These are phyloP conservation scores for Eupithecia subfuscata DNA, from an alignment of 2,888 invertebrate genomes.

Conservation along the genomic window DNA sequence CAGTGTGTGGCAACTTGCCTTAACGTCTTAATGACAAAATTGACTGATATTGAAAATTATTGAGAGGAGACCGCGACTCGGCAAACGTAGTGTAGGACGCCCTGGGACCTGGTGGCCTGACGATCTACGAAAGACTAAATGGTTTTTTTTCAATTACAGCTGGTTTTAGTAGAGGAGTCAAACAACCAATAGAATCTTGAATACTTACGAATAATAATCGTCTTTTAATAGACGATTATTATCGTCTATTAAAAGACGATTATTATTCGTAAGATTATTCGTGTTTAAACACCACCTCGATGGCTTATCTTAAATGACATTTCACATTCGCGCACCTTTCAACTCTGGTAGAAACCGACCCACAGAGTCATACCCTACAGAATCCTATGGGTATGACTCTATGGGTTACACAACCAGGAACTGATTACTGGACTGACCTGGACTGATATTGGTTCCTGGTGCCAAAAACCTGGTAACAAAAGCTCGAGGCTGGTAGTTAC, in stretches of 20 bases:
- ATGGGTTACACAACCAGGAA: background rate
- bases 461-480: background rate
- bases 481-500: slow-evolving; percentile 61
- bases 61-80: too few relatives aligned
- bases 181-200: background rate
- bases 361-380: too few relatives aligned
- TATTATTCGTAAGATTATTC: too few relatives aligned
- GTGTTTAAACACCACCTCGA: background rate
- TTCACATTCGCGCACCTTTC: background rate
- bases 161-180: background rate
- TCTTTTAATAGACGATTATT: too few relatives aligned
- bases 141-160: background rate
- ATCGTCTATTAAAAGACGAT: too few relatives aligned
- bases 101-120: too few relatives aligned
- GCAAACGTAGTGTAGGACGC: too few relatives aligned
- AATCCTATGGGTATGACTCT: background rate
- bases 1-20: too few relatives aligned
- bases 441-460: background rate
- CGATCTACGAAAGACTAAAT: too few relatives aligned
- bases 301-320: too few relatives aligned
- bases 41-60: too few relatives aligned
- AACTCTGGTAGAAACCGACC: background rate
- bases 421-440: background rate
- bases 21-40: too few relatives aligned
- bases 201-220: background rate